These are phyloP conservation scores for Zoanthus gigantus DNA, from an alignment of 92 coral and sea anemone genomes.

Conservation along the genomic window DNA sequence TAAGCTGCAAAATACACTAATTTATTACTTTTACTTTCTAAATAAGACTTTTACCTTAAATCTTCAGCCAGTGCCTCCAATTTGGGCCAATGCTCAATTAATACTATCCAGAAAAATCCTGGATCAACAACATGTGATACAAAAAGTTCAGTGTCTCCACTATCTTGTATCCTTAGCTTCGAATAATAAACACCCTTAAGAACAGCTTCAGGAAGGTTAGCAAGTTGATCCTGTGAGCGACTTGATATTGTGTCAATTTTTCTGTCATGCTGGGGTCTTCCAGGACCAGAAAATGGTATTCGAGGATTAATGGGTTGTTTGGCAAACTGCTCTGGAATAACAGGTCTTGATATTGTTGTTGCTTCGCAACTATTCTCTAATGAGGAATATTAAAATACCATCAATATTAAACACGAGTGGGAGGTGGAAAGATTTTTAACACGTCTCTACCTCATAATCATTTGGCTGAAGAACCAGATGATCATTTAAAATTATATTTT, in stretches of 20 bases:
- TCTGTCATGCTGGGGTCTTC: constrained; percentile 39
- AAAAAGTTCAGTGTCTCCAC: constrained; percentile 78
- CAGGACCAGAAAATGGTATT: constrained; percentile 45
- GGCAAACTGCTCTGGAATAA: neutral
- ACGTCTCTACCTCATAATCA: too few relatives aligned
- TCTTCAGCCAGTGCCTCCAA: constrained; percentile 81
- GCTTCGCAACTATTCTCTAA: neutral
- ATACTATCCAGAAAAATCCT: constrained; percentile 88
- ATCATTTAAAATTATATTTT: too few relatives aligned
- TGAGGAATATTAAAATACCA: neutral
- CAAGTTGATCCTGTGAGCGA: constrained; percentile 36
- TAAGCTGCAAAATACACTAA: too few relatives aligned
- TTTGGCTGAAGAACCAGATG: too few relatives aligned
- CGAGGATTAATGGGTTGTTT: neutral
- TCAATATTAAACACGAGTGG: too few relatives aligned
- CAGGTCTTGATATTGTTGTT: neutral
- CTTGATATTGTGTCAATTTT: neutral
- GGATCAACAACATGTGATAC: constrained; percentile 88
- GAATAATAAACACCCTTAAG: constrained; percentile 80
- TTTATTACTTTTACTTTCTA: too few relatives aligned
- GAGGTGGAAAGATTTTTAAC: too few relatives aligned
- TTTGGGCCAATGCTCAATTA: constrained; percentile 75
- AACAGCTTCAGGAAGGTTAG: constrained; percentile 80
- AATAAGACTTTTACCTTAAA: constrained; percentile 64
- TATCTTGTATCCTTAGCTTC: constrained; percentile 71